Conservation (phyloP, 30 jellyfish, hydroid and myxozoan species). For the Cassiopea andromeda region DNA sequence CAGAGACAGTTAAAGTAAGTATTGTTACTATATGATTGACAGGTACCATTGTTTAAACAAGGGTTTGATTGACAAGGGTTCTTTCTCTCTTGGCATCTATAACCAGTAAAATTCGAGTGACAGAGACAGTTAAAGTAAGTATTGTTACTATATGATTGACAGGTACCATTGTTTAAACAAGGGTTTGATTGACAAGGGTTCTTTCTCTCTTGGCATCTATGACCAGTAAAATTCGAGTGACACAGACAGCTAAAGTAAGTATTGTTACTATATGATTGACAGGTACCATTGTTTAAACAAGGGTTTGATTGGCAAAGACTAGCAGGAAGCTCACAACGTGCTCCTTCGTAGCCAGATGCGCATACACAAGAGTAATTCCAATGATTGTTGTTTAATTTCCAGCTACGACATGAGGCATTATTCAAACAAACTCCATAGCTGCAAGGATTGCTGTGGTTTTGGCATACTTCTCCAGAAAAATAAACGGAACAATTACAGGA, state of each 20-base stretch:
- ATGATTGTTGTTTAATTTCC: not conserved
- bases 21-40: not conserved
- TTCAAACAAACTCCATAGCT: constrained; percentile 21
- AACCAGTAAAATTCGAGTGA: constrained; percentile 2
- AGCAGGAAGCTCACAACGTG: constrained; percentile 7
- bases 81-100: constrained; percentile 6
- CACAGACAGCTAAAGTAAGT: constrained; percentile 1
- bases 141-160: not conserved
- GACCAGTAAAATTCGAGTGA: constrained; percentile 35
- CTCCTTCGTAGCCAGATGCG: constrained; percentile 37
- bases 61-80: not conserved
- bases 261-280: constrained; percentile 27
- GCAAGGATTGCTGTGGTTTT: constrained; percentile 38
- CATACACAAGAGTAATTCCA: constrained; percentile 60
- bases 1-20: constrained; percentile 20
- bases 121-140: constrained; percentile 11
- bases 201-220: constrained; percentile 2
- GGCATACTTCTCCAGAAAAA: constrained; percentile 49
- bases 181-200: constrained; percentile 48
- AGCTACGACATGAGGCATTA: constrained; percentile 55
- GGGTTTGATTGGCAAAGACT: constrained; percentile 49
- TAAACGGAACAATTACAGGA: constrained; percentile 20
- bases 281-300: constrained; percentile 61
- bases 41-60: constrained; percentile 12
- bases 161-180: constrained; percentile 52